These are phyloP conservation scores for Esox niger DNA, from an alignment of 2,113 vertebrate species.

Conservation along the genomic window DNA sequence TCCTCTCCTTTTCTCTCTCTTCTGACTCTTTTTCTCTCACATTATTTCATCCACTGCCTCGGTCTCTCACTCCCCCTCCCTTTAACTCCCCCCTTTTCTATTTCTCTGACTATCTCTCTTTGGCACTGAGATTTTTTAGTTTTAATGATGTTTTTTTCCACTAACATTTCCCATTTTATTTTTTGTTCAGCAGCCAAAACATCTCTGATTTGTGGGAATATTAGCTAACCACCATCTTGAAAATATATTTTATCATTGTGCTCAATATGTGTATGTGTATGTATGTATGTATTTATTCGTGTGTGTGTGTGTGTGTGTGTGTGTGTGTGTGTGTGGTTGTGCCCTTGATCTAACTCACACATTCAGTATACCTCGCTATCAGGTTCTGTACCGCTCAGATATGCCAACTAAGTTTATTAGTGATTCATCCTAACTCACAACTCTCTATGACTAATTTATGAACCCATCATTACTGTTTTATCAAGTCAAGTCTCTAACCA, in stretches of 20 bases:
- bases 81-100: not conserved
- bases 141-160: constrained; percentile 4
- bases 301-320: too few species aligned
- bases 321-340: too few species aligned
- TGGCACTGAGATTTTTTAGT: constrained; percentile 1
- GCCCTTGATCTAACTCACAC: too few species aligned
- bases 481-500: constrained; percentile 34
- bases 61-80: not conserved
- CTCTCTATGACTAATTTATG: constrained; percentile 24
- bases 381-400: too few species aligned
- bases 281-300: too few species aligned
- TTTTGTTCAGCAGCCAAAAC: constrained; percentile 9
- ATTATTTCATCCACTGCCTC: too few species aligned
- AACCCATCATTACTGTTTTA: constrained; percentile 46
- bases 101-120: not conserved
- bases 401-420: constrained; percentile 8
- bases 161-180: constrained; percentile 7
- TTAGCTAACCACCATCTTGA: not conserved
- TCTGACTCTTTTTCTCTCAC: not conserved
- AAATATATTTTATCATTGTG: too few species aligned
- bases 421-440: constrained; percentile 36
- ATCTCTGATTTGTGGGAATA: not conserved
- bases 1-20: not conserved
- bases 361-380: too few species aligned
- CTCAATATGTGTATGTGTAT: too few species aligned